Evolutionary conservation across 2,888 invertebrate genomes (phyloP).

Genomic region (Lordiphosa andalusiaca): DNA sequence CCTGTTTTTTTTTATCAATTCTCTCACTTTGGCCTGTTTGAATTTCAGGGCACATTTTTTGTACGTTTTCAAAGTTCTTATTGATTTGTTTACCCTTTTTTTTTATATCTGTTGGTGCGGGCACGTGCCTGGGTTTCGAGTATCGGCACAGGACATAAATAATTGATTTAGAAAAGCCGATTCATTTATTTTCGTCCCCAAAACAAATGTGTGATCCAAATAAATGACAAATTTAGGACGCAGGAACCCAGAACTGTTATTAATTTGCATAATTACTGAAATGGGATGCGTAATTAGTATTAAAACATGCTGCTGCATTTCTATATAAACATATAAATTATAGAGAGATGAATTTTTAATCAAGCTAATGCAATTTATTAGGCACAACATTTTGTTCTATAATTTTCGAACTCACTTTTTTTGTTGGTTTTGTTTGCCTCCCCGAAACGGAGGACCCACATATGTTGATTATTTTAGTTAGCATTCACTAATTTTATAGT

Average conservation of each 20-base stretch:
- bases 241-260: constrained; percentile 20
- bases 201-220: constrained; percentile 26
- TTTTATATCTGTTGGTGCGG: neutral
- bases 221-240: constrained; percentile 21
- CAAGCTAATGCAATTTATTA: constrained; percentile 47
- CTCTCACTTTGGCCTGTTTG: constrained; percentile 6
- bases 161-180: constrained; percentile 44
- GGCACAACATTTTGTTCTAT: constrained; percentile 23
- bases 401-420: constrained; percentile 8
- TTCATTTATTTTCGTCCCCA: constrained; percentile 35
- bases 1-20: constrained; percentile 13
- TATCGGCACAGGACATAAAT: constrained; percentile 31
- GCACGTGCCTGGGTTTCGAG: constrained; percentile 12
- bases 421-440: neutral
- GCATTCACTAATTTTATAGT: constrained; percentile 6
- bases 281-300: constrained; percentile 58
- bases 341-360: constrained; percentile 46
- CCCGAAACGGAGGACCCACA: neutral
- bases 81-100: constrained; percentile 8
- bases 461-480: constrained; percentile 2
- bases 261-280: constrained; percentile 65
- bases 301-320: constrained; percentile 16
- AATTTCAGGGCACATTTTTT: constrained; percentile 13
- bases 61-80: neutral
- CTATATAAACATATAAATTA: constrained; percentile 14